Percentiles rank a stretch among this genome's conserved stretches.
Conservation (phyloP, 2,797 vertebrate species). For the Myotis planiceps region DNA sequence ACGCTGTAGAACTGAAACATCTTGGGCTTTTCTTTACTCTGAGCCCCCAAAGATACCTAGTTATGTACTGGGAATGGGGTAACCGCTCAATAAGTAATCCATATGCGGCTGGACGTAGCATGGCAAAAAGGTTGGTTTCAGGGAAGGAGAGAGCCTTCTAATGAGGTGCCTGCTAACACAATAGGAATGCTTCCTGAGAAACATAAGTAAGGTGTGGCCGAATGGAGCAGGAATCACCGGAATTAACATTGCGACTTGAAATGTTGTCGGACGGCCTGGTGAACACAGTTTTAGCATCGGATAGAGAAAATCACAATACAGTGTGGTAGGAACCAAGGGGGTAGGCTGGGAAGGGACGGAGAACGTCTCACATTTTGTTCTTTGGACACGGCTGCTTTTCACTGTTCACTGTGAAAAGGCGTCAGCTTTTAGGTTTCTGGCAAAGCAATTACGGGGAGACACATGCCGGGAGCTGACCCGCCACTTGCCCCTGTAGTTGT, state of each 20-base stretch:
- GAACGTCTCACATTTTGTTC: constrained; percentile 55
- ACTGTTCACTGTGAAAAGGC: constrained; percentile 71
- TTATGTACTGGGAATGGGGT: neutral
- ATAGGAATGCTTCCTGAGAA: neutral
- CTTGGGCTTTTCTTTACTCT: neutral
- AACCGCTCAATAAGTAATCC: neutral
- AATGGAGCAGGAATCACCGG: neutral
- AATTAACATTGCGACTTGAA: neutral
- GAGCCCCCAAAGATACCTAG: neutral
- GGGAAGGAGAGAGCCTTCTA: neutral
- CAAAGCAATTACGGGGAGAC: constrained; percentile 82
- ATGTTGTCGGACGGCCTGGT: neutral
- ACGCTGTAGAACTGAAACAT: neutral
- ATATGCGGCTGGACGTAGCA: neutral
- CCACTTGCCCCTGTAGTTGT: constrained; percentile 88
- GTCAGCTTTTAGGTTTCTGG: constrained; percentile 83
- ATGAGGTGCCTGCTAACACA: neutral
- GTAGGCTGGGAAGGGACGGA: neutral
- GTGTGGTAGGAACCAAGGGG: neutral
- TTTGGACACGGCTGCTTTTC: constrained; percentile 70
- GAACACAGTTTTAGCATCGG: neutral
- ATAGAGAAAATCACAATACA: constrained; percentile 41
- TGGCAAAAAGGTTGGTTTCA: neutral
- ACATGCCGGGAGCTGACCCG: constrained; percentile 84
- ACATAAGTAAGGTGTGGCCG: neutral